These are phyloP conservation scores for Accipiter cooperii DNA, from an alignment of 2,113 vertebrate species.

Conservation along the genomic window DNA sequence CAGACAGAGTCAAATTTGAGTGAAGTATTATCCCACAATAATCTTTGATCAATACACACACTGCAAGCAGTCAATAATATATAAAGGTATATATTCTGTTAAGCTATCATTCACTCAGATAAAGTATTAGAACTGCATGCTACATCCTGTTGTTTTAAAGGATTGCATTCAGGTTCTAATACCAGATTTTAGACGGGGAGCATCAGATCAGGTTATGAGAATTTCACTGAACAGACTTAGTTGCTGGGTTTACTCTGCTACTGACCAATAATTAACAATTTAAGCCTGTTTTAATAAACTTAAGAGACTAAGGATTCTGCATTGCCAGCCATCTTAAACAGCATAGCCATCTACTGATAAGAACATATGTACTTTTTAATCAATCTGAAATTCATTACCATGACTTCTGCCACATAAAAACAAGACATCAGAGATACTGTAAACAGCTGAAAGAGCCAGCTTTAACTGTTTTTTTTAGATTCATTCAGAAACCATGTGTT, in stretches of 20 bases:
- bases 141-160: neutral
- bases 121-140: neutral
- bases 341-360: neutral
- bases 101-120: neutral
- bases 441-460: neutral
- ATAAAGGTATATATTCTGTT: neutral
- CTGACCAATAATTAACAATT: neutral
- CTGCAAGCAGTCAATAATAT: neutral
- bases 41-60: neutral
- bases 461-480: neutral
- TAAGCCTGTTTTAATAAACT: neutral
- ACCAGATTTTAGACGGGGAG: neutral
- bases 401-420: neutral
- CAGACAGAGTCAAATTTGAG: neutral
- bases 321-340: neutral
- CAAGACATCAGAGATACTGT: neutral
- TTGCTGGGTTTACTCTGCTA: neutral
- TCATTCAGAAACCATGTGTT: neutral
- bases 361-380: neutral
- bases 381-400: neutral
- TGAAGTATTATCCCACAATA: neutral
- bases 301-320: neutral
- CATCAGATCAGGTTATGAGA: neutral
- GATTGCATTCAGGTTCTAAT: neutral
- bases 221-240: neutral